Conservation (phyloP, 2,888 invertebrate genomes). For the Mystacides longicornis region DNA sequence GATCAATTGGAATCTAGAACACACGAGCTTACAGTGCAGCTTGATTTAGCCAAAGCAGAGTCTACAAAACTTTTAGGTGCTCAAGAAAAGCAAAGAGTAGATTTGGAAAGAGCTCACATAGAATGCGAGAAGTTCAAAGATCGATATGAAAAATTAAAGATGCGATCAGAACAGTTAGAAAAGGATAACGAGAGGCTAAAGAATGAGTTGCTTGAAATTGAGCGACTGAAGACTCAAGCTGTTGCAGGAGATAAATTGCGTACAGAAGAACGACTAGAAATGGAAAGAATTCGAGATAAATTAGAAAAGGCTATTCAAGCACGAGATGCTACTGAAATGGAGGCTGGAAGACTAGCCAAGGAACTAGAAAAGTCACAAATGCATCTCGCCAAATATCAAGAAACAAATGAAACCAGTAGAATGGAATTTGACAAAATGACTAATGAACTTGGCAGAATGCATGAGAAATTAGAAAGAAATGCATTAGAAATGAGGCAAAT, state of each 20-base stretch:
- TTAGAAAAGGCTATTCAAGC: slow-evolving; percentile 77
- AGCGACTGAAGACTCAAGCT: slow-evolving; percentile 64
- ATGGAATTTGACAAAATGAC: slow-evolving; percentile 82
- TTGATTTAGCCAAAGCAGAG: slow-evolving; percentile 73
- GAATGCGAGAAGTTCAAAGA: slow-evolving; percentile 85
- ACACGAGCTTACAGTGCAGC: slow-evolving; percentile 73
- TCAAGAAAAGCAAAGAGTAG: slow-evolving; percentile 73
- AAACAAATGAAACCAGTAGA: slow-evolving; percentile 72
- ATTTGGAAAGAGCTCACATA: slow-evolving; percentile 77
- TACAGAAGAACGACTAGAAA: slow-evolving; percentile 66
- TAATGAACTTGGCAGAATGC: slow-evolving; percentile 71
- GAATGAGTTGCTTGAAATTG: slow-evolving; percentile 57
- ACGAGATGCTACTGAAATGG: slow-evolving; percentile 76
- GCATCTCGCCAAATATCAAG: slow-evolving; percentile 75
- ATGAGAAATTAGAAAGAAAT: slow-evolving; percentile 70
- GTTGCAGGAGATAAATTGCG: slow-evolving; percentile 57
- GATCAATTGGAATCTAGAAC: slow-evolving; percentile 62
- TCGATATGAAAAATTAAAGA: slow-evolving; percentile 75
- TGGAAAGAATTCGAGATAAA: slow-evolving; percentile 78
- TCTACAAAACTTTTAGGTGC: slow-evolving; percentile 63
- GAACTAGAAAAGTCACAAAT: slow-evolving; percentile 81
- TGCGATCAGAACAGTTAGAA: slow-evolving; percentile 61
- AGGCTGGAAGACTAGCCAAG: slow-evolving; percentile 75
- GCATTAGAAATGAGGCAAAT: slow-evolving; percentile 61
- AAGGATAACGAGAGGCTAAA: slow-evolving; percentile 47